Conservation (phyloP, 2,113 vertebrate species). For the Toxostoma redivivum region DNA sequence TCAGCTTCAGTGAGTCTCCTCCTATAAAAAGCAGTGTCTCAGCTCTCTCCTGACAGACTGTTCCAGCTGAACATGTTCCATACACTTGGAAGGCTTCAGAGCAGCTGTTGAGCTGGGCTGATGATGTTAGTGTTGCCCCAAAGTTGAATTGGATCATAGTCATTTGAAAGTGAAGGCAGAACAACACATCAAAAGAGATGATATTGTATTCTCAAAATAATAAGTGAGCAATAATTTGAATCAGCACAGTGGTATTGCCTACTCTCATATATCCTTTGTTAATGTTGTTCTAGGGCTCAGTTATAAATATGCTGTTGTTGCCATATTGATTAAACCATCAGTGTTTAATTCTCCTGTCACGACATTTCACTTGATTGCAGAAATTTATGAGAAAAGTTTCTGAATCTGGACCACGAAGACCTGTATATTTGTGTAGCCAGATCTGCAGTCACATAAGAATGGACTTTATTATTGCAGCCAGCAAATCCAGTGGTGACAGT, state of each 20-base stretch:
- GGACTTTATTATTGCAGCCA: background rate
- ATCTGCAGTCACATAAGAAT: background rate
- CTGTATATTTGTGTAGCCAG: background rate
- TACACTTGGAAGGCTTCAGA: background rate
- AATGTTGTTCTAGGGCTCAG: background rate
- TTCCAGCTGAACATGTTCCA: background rate
- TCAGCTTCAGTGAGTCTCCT: background rate
- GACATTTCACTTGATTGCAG: background rate
- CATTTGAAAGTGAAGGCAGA: background rate
- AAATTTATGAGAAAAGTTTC: background rate
- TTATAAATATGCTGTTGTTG: background rate
- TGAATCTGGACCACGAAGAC: background rate
- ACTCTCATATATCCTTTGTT: background rate
- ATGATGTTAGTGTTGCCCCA: background rate
- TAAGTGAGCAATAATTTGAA: background rate
- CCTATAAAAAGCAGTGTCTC: background rate
- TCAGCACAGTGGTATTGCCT: background rate
- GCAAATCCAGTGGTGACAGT: background rate
- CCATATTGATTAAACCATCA: background rate
- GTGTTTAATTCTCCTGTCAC: background rate
- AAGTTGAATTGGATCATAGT: background rate
- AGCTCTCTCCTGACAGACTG: background rate
- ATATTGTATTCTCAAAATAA: background rate
- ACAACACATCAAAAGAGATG: background rate
- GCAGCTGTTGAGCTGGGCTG: background rate